Percentiles rank a stretch among this genome's conserved stretches.
Conservation (phyloP, 2,888 invertebrate genomes). For the Xestia xanthographa region DNA sequence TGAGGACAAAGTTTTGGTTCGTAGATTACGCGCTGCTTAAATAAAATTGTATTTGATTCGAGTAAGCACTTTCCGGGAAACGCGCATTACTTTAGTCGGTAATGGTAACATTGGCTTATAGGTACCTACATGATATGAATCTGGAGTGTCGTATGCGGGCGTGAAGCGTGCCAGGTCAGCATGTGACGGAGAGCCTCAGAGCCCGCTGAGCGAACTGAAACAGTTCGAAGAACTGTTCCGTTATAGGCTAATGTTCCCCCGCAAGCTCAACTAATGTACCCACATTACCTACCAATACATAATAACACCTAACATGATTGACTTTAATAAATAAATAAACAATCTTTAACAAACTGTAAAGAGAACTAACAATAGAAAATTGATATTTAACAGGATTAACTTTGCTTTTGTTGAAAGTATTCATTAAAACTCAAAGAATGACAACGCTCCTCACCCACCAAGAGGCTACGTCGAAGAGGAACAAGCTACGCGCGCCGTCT, state of each 20-base stretch:
- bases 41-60: constrained; percentile 24
- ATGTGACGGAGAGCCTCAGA: not conserved
- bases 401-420: not conserved
- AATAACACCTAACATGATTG: not conserved
- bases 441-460: not conserved
- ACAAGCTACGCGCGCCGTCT: not conserved
- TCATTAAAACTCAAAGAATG: not conserved
- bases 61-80: not conserved
- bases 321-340: constrained; percentile 43
- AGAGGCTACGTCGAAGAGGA: not conserved
- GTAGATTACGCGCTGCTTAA: constrained; percentile 14
- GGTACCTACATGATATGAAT: not conserved
- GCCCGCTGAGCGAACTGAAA: not conserved
- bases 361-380: constrained; percentile 23
- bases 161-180: not conserved
- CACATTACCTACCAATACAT: not conserved
- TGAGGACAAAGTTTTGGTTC: constrained; percentile 32
- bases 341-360: constrained; percentile 33
- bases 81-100: not conserved
- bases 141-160: too few relatives aligned
- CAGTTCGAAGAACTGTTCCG: not conserved
- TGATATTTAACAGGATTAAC: constrained; percentile 3
- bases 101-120: not conserved
- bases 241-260: too few relatives aligned
- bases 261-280: not conserved